Evolutionary conservation across 2,888 invertebrate genomes (phyloP), one percentile per base, ranked within the genome.

Genomic region (Ectropis crepuscularia): DNA sequence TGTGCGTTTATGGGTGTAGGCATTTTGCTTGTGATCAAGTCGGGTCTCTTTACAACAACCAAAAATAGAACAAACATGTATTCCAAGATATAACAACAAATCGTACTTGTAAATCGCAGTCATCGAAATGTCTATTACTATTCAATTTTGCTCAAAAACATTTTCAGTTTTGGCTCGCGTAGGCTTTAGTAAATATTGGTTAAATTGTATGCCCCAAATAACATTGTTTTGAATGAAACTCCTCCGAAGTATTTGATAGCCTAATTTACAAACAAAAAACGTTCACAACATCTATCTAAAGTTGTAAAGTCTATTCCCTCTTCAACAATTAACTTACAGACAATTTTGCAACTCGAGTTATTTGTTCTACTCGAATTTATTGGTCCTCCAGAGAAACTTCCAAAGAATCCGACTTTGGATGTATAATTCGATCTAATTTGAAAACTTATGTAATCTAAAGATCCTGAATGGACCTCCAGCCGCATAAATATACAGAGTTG

Each of bases 321-420:
- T 74, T 72, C 79, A 79, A 80, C 84, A 85, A 86, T 87, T 86
- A 86, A 80, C 80, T 83, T 79, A 77, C 71, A 83, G 81, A 80
- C 85, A 87, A 88, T 86, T 86, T 84, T 80, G 80, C 78, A 79
- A 81, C 79, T 82, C 76, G 77, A 88, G 82, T 85, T 88, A 87
- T 88, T 88, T 87, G 88, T 86, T 88, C 83, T 79, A 78, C 79
- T 78, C 80, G 81, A 85, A 87, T 88, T 89, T 89, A 88, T 87
- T 83, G 81, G 85, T 80, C 74, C 82, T 79, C 77, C 71, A 73
- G 76, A 77, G 77, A 79, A 85, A 86, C 82, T 87, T 84, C 71
- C 76, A 74, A 84, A 83, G 85, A 86, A 85, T 86, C 81, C 78
- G 74, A 81, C 77, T 83, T 80, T 76, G 75, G 79, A 72, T 83